Evolutionary conservation across 2,113 vertebrate species (phyloP).

Genomic region (Progne subis): DNA sequence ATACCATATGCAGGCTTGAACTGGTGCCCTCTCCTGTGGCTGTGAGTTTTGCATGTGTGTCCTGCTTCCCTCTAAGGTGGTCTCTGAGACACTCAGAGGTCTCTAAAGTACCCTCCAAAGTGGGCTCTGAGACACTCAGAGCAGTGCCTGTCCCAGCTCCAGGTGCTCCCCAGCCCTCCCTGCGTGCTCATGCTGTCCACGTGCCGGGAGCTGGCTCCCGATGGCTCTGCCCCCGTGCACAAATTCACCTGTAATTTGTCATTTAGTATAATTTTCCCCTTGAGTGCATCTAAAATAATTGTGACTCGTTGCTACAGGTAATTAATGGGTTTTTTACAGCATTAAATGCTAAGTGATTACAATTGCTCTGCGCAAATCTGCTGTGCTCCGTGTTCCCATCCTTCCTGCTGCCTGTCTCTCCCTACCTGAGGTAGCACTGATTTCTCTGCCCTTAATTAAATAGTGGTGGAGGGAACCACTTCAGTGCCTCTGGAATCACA

Average conservation of each 20-base stretch:
- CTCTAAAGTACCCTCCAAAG: not conserved
- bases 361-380: not conserved
- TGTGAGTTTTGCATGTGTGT: fast-evolving
- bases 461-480: not conserved
- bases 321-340: slow-evolving; percentile 27
- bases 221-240: not conserved
- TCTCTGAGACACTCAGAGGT: not conserved
- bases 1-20: not conserved
- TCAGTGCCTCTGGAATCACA: not conserved
- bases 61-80: not conserved
- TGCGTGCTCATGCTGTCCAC: fast-evolving
- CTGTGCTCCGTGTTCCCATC: not conserved
- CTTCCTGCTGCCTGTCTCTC: not conserved
- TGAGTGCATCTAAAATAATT: slow-evolving; percentile 56
- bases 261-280: slow-evolving; percentile 58
- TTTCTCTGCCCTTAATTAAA: not conserved
- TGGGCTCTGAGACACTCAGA: not conserved
- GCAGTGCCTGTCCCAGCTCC: not conserved
- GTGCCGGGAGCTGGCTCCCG: not conserved
- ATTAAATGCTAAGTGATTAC: slow-evolving; percentile 48
- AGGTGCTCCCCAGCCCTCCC: not conserved
- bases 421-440: not conserved
- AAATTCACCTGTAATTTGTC: slow-evolving; percentile 41
- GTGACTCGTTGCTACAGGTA: slow-evolving; percentile 37
- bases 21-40: not conserved